Base-by-base conservation (phyloP, 1,140 invertebrate species). In the Sminthurinus signatus region DNA sequence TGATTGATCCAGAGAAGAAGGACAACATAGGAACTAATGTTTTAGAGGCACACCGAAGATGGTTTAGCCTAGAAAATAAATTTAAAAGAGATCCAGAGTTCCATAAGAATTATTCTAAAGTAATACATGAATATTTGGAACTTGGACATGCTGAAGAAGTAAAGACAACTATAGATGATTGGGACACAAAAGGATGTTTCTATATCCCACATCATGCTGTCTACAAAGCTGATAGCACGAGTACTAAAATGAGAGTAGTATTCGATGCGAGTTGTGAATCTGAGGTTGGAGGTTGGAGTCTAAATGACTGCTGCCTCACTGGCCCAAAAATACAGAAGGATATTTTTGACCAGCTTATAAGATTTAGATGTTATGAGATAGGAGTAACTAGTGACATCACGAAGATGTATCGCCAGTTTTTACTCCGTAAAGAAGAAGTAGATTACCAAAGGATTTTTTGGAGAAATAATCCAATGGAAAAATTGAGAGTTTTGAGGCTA, bases 391-490 rank as follows among this genome's bases (percentile, higher is more conserved):
- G 73, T 19, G 76, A 78, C 65, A 75, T 78, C 2, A 65, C 72
- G 43, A 78, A 78, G 60, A 79, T 78, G 75, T 78, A 76, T 67
- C 60, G 76, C 1, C 75, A 78, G 66, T 71, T 78, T 2, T 19
- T 65, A 25, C 63, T 80, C 0, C 57, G 75, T 59, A 28, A 65
- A 12, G 62, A 74, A 42, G 69, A 79, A 29, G 60, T 50, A 44
- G 63, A 74, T 48, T 76, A 73, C 27, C 77, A 80, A 58, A 63
- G 75, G 63, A 76, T 81, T 28, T 51, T 79, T 0, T 80, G 79
- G 77, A 60, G 76, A n/a, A 68, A 31, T 1, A 62, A 65, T 54
- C 57, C 61, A 23, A 46, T 60, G 5, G 44, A 75, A 15, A 64
- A 67, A 4, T 65, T 78, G 36, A 63, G 72, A 48, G 46, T 60